phyloP scores from a whole-genome alignment of 1,140 invertebrate species.

The Hyles vespertilio region DNA sequence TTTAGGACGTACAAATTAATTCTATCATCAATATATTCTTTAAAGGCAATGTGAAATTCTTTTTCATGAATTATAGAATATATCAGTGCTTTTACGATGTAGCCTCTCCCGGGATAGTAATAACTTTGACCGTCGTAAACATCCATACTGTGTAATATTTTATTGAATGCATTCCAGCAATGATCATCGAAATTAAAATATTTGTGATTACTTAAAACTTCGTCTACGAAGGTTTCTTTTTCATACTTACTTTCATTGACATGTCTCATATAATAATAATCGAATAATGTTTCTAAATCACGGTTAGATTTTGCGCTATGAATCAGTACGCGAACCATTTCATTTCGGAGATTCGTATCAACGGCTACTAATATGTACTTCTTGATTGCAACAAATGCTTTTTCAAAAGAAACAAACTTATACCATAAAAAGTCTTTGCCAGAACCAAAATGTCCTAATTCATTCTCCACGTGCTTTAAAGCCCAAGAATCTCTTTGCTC shows the following conservation, averaged over 20 bases:
- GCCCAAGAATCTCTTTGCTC: constrained; percentile 48
- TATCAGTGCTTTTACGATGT: constrained; percentile 29
- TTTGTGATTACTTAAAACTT: constrained; percentile 32
- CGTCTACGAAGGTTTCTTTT: constrained; percentile 43
- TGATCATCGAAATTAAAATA: constrained; percentile 38
- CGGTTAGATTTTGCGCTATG: constrained; percentile 33
- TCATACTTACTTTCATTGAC: constrained; percentile 35
- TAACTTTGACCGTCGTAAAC: constrained; percentile 23
- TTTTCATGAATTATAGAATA: constrained; percentile 39
- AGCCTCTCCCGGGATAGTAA: constrained; percentile 6
- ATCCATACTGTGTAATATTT: constrained; percentile 42
- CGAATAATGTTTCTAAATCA: constrained; percentile 36
- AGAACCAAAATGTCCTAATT: constrained; percentile 31
- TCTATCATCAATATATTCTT: constrained; percentile 17
- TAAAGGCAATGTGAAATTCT: constrained; percentile 29
- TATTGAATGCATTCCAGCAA: constrained; percentile 45
- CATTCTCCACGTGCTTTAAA: constrained; percentile 33
- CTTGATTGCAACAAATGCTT: constrained; percentile 41
- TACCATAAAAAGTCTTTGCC: constrained; percentile 45
- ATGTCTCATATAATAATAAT: constrained; percentile 49
- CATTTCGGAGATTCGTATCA: constrained; percentile 22
- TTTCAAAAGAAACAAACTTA: constrained; percentile 41
- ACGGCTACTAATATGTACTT: constrained; percentile 31
- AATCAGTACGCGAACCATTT: constrained; percentile 37
- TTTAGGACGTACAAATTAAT: constrained; percentile 23